Evolutionary conservation across 1,140 invertebrate genomes (phyloP), one percentile per base, ranked within the genome.

Genomic region (Lepidotrigona ventralis): DNA sequence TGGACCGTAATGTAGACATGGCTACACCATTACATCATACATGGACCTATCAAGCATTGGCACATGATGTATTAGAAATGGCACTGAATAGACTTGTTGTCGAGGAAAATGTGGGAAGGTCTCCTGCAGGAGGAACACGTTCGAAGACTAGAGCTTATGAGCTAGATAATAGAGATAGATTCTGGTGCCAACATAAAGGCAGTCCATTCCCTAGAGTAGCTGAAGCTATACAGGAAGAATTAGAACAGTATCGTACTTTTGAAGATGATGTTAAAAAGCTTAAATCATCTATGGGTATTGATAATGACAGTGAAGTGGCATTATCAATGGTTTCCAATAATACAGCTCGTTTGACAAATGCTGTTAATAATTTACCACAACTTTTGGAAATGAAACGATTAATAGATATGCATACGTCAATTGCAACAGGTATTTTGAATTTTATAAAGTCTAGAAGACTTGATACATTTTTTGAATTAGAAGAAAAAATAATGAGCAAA

Each of bases 11-110:
- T 94, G 95, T 99, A 81, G 99, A 99, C 94, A 97, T 99, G 95
- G 98, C 99, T 1, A 99, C 99, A 26, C 98, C 98, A 60, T 94
- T 99, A 82, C 98, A 99, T 96, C 99, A 99, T 93, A 99, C 99
- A 8, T 99, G 99, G 99, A 99, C 99, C 1, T 99, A 99, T 94
- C 98, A 99, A 94, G 99, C 99, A 19, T 92, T 99, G 76, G 97
- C 98, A 54, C 99, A 99, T 93, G 99, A 99, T 95, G 97, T 99
- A 2, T 93, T 99, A 23, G 97, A 99, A 90, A 95, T 99, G 77
- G 96, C 97, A 33, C 94, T 99, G 70, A 99, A 99, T 94, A 94
- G 98, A 84, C 96, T 99, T 2, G 95, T 97, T 53, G 96, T 98
- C 33, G 97, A 97, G 87, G 98, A 98, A 91, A 95, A 94, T 83